Base-by-base conservation (phyloP, 2,113 vertebrate genomes). In the Archocentrus centrarchus region DNA sequence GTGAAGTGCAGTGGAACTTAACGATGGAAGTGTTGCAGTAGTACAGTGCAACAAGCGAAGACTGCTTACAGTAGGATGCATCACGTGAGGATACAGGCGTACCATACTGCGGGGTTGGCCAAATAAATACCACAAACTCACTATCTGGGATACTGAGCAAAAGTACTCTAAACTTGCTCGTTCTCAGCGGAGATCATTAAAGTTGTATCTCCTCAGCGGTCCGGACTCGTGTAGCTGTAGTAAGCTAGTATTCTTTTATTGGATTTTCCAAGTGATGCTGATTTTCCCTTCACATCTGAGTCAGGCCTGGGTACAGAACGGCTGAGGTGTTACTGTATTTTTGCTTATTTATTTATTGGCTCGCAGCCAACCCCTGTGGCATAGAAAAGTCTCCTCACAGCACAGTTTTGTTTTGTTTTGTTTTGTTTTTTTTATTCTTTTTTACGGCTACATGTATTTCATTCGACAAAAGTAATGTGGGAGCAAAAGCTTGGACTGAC, bases 311-410 rank as follows among this genome's bases (percentile, higher is more conserved):
- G 62, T 59, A 35, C 73, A 80, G n/a, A 55, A 39, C 27, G 39
- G 66, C 76, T 82, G 80, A 77, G 77, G 60, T 84, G 80, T 85
- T 86, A 66, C 85, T 88, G 60, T 78, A 78, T 30, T 50, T 17
- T 70, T 70, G 14, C 5, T 47, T 5, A 15, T 47, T 47, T 47
- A 15, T 47, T 64, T 22, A 37, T 22, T 88, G 89, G 84, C 68
- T 84, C 37, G 8, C 57, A 61, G 85, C 79, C 87, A 86, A 82
- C 24, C 75, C 70, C 79, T 37, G 50, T 47, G 59, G 81, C 82
- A 79, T 68, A 60, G 83, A 88, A 90, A 83, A 79, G 15, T 37
- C 75, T 81, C 9, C 2, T 10, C 53, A 24, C 37, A 44, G 18
- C 30, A 3, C 59, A 11, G 24, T 35, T 20, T 3, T 44, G 6